Percentiles rank a stretch among this genome's conserved stretches.
Conservation (phyloP, 2,113 vertebrate genomes). For the Cyprinodon tularosa region DNA sequence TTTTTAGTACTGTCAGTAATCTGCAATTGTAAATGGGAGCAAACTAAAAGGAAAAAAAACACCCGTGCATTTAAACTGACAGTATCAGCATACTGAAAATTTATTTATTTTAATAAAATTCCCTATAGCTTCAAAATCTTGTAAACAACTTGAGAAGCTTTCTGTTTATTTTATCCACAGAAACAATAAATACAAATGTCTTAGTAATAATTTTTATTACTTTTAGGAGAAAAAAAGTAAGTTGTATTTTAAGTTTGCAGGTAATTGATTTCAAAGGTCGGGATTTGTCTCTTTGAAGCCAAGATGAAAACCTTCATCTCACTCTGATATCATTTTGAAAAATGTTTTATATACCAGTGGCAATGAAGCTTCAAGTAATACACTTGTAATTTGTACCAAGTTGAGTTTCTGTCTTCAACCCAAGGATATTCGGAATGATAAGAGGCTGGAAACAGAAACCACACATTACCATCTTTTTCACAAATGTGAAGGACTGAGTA, state of each 20-base stretch:
- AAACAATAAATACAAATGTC: neutral
- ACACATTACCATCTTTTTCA: no score
- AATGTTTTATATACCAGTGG: neutral
- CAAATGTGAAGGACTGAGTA: no score
- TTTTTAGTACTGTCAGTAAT: neutral
- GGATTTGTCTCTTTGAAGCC: neutral
- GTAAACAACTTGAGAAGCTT: neutral
- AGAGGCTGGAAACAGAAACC: neutral
- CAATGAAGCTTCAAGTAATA: neutral
- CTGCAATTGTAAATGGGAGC: neutral
- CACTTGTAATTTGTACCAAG: neutral
- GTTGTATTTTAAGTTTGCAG: neutral
- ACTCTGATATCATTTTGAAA: neutral
- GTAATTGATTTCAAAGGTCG: neutral
- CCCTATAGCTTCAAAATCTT: neutral
- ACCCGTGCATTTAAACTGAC: neutral
- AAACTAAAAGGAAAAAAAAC: neutral
- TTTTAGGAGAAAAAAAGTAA: neutral
- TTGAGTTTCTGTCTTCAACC: neutral
- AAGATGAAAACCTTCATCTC: neutral
- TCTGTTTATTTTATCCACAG: neutral
- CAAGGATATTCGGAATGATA: neutral
- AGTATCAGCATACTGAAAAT: neutral
- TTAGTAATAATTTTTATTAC: neutral
- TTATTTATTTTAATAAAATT: neutral